Evolutionary conservation across 2,797 vertebrate species (phyloP).

Genomic region (Danio tinwini): DNA sequence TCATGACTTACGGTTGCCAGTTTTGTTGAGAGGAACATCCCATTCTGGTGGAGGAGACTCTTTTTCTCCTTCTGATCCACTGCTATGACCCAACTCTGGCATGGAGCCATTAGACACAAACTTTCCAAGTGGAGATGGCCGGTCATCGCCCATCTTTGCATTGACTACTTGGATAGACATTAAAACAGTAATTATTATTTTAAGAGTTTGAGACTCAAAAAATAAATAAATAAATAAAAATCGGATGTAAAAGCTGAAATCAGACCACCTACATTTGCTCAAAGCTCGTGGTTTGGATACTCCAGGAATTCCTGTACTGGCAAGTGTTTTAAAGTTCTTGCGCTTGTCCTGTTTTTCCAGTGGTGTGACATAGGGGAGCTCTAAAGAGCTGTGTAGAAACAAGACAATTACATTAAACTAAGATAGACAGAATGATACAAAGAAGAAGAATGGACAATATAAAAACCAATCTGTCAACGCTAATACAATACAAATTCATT

Average conservation of each 20-base stretch:
- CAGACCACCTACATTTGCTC: conserved; percentile 83
- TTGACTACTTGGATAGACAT: conserved; percentile 62
- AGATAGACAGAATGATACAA: background rate
- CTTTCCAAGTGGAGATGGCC: conserved; percentile 83
- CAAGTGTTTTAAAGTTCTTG: conserved; percentile 87
- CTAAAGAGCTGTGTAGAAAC: conserved; percentile 82
- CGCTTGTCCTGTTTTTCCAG: conserved; percentile 87
- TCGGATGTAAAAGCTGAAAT: background rate
- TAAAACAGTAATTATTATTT: background rate
- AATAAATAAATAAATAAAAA: no score
- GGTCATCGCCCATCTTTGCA: conserved; percentile 83
- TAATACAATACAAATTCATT: background rate
- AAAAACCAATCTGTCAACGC: background rate
- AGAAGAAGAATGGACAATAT: background rate
- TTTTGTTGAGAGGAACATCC: conserved; percentile 89
- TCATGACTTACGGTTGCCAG: conserved; percentile 83
- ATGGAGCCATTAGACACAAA: conserved; percentile 81
- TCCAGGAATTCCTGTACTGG: conserved; percentile 74
- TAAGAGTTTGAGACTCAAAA: background rate
- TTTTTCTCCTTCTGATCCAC: conserved; percentile 97
- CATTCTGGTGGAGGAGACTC: conserved; percentile 94
- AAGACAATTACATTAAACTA: background rate
- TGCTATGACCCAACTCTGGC: conserved; percentile 90
- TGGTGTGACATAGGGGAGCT: conserved; percentile 87
- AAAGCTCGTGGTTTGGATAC: conserved; percentile 84